Evolutionary conservation across 2,113 vertebrate genomes (phyloP), one percentile per base, ranked within the genome.

Genomic region (Trogon surrucura): DNA sequence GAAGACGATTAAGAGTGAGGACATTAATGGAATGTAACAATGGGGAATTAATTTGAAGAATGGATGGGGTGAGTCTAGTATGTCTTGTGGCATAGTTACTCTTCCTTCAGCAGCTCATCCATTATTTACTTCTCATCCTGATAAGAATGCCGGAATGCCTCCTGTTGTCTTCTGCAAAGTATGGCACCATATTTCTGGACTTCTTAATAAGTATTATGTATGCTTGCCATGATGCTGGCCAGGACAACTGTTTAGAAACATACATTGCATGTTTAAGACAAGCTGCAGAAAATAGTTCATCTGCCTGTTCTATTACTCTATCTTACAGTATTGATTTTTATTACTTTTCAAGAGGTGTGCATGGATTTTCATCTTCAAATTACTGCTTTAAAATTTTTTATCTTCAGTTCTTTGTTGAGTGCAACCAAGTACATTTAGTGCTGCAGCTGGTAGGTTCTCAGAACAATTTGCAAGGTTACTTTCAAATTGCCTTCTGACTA

Each of bases 41-140:
- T 29, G 17, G 34, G 8, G 16, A 66, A 30, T 64, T 80, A 3
- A 4, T 79, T 38, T 61, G 66, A 72, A 53, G 48, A 82, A 80
- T 2, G 9, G 26, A 57, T 21, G 18, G 50, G 58, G 57, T 57
- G 66, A 77, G 5, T 80, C 65, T 69, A 32, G 29, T 16, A 12
- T 82, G 29, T 85, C 54, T 90, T 83, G 47, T 72, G 66, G 25
- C 13, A 2, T 70, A 85, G 67, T 75, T 69, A 73, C 67, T 70
- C 32, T 83, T 91, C 64, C 54, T 58, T 85, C 71, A 73, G 36
- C 34, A 83, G 34, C 45, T 88, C 75, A 77, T 88, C 54, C 64
- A 10, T 80, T 72, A 90, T 91, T 92, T 96, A 84, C 30, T 81
- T 73, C 50, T 91, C 27, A 77, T 75, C 27, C 66, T 85, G 47